Evolutionary conservation across 2,113 vertebrate species (phyloP).

Genomic region (Prionailurus viverrinus): DNA sequence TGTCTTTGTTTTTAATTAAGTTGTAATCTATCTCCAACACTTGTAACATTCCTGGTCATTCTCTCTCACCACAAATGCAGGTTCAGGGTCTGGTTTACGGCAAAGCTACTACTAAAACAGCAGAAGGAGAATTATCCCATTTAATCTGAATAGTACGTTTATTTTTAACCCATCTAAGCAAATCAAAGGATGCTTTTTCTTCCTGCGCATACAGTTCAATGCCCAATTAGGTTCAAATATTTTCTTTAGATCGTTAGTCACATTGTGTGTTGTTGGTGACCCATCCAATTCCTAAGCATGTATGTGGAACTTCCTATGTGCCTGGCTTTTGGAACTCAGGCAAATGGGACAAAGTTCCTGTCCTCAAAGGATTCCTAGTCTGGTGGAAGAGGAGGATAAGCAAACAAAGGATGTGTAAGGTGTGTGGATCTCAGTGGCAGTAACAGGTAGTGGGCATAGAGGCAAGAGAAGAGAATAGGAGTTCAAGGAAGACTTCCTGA

Average conservation of each 20-base stretch:
- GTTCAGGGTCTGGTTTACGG: slow-evolving; percentile 5
- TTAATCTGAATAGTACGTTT: slow-evolving; percentile 66
- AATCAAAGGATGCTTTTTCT: slow-evolving; percentile 1
- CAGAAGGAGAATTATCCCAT: slow-evolving; percentile 43
- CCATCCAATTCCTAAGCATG: not conserved
- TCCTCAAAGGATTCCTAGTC: not conserved
- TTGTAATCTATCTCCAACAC: slow-evolving; percentile 36
- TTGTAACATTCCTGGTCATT: not conserved
- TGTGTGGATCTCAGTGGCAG: not conserved
- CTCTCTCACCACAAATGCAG: slow-evolving; percentile 50
- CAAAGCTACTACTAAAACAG: slow-evolving; percentile 4
- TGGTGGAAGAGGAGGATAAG: not conserved
- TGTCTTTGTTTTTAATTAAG: slow-evolving; percentile 67
- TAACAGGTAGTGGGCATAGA: too few species aligned
- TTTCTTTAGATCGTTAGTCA: not conserved
- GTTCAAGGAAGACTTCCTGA: not conserved
- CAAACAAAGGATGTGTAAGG: not conserved
- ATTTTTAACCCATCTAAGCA: slow-evolving; percentile 58
- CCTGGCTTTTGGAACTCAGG: not conserved
- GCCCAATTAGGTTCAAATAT: not conserved
- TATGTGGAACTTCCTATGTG: not conserved
- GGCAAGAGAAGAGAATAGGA: not conserved
- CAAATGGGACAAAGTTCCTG: not conserved
- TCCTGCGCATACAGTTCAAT: not conserved
- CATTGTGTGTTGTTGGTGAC: not conserved